Evolutionary conservation across 2,113 vertebrate species (phyloP).

Genomic region (Nerophis lumbriciformis): DNA sequence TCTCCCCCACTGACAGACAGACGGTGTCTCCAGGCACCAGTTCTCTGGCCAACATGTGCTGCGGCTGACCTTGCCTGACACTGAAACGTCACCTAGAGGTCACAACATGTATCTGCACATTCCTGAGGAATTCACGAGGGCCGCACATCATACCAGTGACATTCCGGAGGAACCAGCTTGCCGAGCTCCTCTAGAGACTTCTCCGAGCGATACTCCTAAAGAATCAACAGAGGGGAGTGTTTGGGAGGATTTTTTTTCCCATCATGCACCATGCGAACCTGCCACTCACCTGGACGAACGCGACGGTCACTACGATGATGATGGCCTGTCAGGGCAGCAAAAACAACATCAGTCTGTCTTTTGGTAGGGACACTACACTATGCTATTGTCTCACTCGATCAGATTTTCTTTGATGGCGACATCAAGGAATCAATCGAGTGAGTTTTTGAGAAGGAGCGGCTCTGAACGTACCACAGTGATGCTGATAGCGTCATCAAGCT

Average conservation of each 20-base stretch:
- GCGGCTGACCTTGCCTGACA: slow-evolving; percentile 83
- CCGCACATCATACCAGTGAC: slow-evolving; percentile 82
- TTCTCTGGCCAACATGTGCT: slow-evolving; percentile 88
- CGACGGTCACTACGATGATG: slow-evolving; percentile 95
- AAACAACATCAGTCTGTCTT: no score
- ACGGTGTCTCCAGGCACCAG: slow-evolving; percentile 96
- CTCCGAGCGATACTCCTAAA: slow-evolving; percentile 95
- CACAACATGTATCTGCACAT: no score
- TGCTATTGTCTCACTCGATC: neutral
- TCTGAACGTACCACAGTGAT: slow-evolving; percentile 88
- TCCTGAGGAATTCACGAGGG: no score
- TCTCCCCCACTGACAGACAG: slow-evolving; percentile 89
- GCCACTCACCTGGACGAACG: slow-evolving; percentile 89
- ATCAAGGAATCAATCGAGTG: no score
- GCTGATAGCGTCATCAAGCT: slow-evolving; percentile 98
- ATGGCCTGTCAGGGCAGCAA: slow-evolving; percentile 77
- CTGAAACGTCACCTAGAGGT: slow-evolving; percentile 50
- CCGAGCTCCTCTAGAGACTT: slow-evolving; percentile 94
- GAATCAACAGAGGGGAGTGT: neutral
- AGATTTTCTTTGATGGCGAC: no score
- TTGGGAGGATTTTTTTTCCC: neutral
- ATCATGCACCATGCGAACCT: neutral
- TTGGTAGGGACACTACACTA: no score
- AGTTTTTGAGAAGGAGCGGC: neutral
- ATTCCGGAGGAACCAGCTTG: slow-evolving; percentile 95